Evolutionary conservation across 1,140 invertebrate species (phyloP).

Genomic region (Drosophila pectinifera): DNA sequence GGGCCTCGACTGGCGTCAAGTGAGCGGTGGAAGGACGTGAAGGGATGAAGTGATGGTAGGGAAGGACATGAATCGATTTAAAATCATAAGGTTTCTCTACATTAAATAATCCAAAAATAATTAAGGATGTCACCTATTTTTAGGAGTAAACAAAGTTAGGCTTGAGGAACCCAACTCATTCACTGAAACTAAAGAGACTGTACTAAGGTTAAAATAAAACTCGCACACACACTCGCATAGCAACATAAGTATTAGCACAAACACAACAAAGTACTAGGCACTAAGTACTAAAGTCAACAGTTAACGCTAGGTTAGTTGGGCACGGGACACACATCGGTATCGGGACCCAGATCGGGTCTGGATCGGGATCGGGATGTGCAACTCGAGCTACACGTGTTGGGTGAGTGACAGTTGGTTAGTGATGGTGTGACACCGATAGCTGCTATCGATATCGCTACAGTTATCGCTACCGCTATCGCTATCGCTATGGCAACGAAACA

Average conservation of each 20-base stretch:
- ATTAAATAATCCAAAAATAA: no score
- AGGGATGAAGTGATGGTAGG: not conserved
- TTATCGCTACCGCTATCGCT: slow-evolving; percentile 1
- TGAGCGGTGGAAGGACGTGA: not conserved
- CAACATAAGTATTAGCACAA: slow-evolving; percentile 5
- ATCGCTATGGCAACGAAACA: slow-evolving; percentile 11
- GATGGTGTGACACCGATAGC: slow-evolving; percentile 10
- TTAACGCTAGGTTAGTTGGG: slow-evolving; percentile 4
- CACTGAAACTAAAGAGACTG: not conserved
- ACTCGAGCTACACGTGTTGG: slow-evolving; percentile 36
- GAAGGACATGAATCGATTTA: no score
- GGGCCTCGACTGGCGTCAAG: slow-evolving; percentile 9
- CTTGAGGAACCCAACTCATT: not conserved
- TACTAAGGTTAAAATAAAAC: not conserved
- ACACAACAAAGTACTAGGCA: slow-evolving; percentile 7
- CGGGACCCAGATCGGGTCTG: not conserved
- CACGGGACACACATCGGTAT: slow-evolving; percentile 21
- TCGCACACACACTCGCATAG: slow-evolving; percentile 1
- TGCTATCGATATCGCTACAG: slow-evolving; percentile 3
- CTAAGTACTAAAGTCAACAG: slow-evolving; percentile 12
- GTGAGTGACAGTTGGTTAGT: slow-evolving; percentile 32
- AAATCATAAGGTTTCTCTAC: no score
- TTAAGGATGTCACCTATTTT: no score
- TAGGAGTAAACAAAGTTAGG: no score
- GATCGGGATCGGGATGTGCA: slow-evolving; percentile 4